A percentile compares a stretch with the other conserved stretches of the same genome.
Evolutionary conservation across 2,888 invertebrate genomes (phyloP).

Genomic region (Melanchra persicariae): DNA sequence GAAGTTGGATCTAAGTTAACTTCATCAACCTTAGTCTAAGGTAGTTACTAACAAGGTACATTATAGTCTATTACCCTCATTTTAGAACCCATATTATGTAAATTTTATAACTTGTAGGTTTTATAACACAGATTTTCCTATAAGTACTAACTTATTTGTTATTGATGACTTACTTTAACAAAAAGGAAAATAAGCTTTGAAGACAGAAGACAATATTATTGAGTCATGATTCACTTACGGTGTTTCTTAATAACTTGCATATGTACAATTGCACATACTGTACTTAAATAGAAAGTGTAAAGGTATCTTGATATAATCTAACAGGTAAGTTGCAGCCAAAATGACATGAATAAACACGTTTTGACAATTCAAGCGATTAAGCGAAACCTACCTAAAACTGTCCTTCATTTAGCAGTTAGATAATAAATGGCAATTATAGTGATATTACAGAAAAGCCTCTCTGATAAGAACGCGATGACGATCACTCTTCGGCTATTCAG

Average conservation of each 20-base stretch:
- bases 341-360: background rate
- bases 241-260: background rate
- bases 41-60: background rate
- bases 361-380: background rate
- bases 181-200: no score
- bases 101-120: background rate
- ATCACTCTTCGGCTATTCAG: background rate
- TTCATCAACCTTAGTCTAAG: no score
- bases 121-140: no score
- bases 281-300: background rate
- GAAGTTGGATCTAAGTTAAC: no score
- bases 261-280: background rate
- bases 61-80: conserved; percentile 15
- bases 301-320: no score
- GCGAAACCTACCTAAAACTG: background rate
- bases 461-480: background rate
- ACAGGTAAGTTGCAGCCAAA: background rate
- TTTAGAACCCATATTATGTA: background rate
- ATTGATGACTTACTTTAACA: no score
- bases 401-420: background rate
- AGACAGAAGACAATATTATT: no score
- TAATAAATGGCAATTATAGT: background rate
- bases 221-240: no score
- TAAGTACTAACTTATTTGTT: no score
- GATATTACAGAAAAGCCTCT: conserved; percentile 8